Percentiles rank a stretch among this genome's conserved stretches.
phyloP scores from a whole-genome alignment of 1,140 invertebrate species.

The Phthorimaea operculella region DNA sequence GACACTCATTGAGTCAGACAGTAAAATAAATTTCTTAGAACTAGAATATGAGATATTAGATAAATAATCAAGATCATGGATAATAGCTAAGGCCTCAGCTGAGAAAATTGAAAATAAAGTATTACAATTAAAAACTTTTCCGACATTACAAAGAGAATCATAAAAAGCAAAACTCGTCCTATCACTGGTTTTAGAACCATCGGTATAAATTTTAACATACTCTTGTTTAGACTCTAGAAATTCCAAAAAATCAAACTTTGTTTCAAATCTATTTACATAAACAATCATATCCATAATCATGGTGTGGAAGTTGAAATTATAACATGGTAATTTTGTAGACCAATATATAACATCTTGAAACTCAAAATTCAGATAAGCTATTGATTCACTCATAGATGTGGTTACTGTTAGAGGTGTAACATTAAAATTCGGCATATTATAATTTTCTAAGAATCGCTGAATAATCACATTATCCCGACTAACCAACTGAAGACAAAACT shows the following conservation, averaged over 20 bases:
- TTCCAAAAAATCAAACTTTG: conserved; percentile 8
- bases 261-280: conserved; percentile 1
- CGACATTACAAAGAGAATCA: background rate
- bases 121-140: conserved; percentile 6
- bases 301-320: background rate
- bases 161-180: conserved; percentile 4
- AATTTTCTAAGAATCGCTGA: background rate
- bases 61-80: conserved; percentile 7
- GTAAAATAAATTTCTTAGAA: conserved; percentile 5
- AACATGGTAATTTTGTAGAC: background rate
- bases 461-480: conserved; percentile 5
- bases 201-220: conserved; percentile 9
- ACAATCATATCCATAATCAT: background rate
- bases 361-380: background rate
- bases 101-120: conserved; percentile 8
- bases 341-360: background rate
- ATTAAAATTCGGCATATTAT: background rate
- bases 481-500: conserved; percentile 6
- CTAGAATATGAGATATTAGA: background rate
- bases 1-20: conserved; percentile 11
- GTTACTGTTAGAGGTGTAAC: background rate
- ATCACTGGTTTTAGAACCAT: conserved; percentile 6
- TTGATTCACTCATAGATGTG: background rate
- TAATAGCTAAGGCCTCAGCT: conserved; percentile 6
- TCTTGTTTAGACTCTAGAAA: conserved; percentile 3